These are phyloP conservation scores for Hormiphora californensis DNA, from an alignment of 37 sponge, comb jelly and placozoan species.

Conservation along the genomic window DNA sequence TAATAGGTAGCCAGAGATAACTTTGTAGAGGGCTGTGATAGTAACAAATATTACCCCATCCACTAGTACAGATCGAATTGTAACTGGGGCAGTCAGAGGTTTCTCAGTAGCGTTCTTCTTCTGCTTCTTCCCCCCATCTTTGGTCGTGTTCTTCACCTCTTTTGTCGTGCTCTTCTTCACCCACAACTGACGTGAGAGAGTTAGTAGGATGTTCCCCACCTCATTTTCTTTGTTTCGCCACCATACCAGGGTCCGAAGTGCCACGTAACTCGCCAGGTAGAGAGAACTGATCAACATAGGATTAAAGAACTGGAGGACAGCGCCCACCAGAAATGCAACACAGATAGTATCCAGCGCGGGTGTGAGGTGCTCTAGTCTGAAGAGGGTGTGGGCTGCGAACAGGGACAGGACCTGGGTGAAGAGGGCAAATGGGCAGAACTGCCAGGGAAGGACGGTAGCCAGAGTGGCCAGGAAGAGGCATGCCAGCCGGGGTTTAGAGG, in stretches of 20 bases:
- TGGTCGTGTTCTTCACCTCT: too few relatives aligned
- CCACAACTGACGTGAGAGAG: neutral
- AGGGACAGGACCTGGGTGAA: constrained; percentile 69
- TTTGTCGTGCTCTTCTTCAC: too few relatives aligned
- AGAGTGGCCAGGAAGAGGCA: neutral
- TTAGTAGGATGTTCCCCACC: neutral
- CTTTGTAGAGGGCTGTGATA: neutral
- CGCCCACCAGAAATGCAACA: neutral
- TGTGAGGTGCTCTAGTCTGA: constrained; percentile 9
- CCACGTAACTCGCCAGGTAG: neutral
- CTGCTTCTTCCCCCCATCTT: too few relatives aligned
- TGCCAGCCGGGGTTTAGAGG: neutral
- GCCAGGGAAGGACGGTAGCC: neutral
- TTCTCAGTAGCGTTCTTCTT: too few relatives aligned
- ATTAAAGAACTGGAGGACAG: neutral
- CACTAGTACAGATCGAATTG: too few relatives aligned
- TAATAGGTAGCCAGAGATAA: neutral
- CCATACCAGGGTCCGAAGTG: neutral
- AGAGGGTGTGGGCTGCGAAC: constrained; percentile 52
- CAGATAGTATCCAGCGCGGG: constrained; percentile 32
- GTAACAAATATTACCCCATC: neutral
- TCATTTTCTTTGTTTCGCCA: neutral
- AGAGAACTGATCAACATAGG: constrained; percentile 2
- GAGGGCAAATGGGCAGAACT: constrained; percentile 86
- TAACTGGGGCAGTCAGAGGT: too few relatives aligned